A percentile compares a stretch with the other conserved stretches of the same genome.
phyloP scores from a whole-genome alignment of 2,888 invertebrate species.

The Ophioninae sp. region DNA sequence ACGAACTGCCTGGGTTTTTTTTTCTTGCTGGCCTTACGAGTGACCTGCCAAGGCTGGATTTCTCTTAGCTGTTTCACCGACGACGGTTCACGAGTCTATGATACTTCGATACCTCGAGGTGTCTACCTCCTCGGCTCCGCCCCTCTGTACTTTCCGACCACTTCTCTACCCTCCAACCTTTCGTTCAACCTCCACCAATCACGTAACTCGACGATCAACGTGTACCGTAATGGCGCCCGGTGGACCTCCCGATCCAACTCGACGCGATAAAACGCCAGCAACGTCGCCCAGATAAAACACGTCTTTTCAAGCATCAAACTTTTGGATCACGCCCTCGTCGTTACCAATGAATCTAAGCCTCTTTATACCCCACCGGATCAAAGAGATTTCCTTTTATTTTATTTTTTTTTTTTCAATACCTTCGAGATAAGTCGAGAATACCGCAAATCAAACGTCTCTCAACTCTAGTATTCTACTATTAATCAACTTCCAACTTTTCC shows the following conservation, averaged over 20 bases:
- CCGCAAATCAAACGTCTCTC: background rate
- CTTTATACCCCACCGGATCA: conserved; percentile 45
- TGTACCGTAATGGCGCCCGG: conserved; percentile 71
- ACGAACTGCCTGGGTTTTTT: background rate
- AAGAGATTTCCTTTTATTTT: conserved; percentile 24
- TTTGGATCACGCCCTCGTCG: conserved; percentile 55
- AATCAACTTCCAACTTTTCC: no score
- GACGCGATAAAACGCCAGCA: conserved; percentile 31
- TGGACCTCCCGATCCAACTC: conserved; percentile 55
- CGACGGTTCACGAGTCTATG: conserved; percentile 68
- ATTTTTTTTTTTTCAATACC: background rate
- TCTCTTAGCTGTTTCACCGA: conserved; percentile 66
- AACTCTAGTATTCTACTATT: background rate
- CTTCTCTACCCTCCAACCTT: conserved; percentile 52
- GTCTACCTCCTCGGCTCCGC: conserved; percentile 66
- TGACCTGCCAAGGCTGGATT: conserved; percentile 26
- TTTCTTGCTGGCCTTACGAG: background rate
- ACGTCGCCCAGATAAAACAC: conserved; percentile 16
- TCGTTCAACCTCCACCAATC: conserved; percentile 52
- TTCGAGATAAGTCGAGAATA: background rate
- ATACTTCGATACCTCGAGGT: conserved; percentile 58
- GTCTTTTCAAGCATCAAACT: conserved; percentile 27
- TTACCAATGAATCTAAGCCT: conserved; percentile 21
- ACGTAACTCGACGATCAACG: conserved; percentile 8
- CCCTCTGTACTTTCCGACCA: conserved; percentile 59